Conservation (phyloP, 2,113 vertebrate genomes). For the Tychaedon coryphoeus region DNA sequence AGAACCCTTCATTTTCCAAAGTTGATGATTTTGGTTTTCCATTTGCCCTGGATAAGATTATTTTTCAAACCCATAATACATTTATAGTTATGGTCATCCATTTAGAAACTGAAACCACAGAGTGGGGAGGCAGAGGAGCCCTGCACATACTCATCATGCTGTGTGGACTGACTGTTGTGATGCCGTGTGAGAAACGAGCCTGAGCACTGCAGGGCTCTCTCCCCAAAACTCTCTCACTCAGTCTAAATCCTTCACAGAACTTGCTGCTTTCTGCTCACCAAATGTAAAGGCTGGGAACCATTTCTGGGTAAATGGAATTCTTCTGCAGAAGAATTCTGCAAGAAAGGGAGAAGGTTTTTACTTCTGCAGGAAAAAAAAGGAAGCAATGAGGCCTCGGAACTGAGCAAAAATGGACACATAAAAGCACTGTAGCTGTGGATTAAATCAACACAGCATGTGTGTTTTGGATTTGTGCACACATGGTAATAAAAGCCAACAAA, state of each 20-base stretch:
- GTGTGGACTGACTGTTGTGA: rapidly evolving
- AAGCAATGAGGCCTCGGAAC: background rate
- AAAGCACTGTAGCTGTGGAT: background rate
- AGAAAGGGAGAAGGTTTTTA: background rate
- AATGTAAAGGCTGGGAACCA: background rate
- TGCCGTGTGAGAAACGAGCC: background rate
- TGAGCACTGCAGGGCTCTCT: background rate
- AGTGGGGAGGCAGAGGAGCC: background rate
- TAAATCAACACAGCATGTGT: background rate
- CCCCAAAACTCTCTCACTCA: background rate
- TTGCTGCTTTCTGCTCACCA: background rate
- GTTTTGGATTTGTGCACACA: conserved; percentile 20
- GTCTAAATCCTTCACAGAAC: background rate
- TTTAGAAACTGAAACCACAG: background rate
- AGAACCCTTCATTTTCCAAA: background rate
- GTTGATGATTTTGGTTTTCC: conserved; percentile 31
- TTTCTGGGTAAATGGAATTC: background rate
- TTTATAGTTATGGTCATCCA: background rate
- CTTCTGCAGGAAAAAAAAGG: background rate
- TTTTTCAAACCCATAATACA: background rate
- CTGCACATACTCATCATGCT: background rate
- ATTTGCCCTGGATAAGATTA: background rate
- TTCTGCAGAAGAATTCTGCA: background rate
- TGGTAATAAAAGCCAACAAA: conserved; percentile 23
- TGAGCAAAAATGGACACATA: background rate